Evolutionary conservation across 2,888 invertebrate species (phyloP).

Genomic region (Archips xylosteana): DNA sequence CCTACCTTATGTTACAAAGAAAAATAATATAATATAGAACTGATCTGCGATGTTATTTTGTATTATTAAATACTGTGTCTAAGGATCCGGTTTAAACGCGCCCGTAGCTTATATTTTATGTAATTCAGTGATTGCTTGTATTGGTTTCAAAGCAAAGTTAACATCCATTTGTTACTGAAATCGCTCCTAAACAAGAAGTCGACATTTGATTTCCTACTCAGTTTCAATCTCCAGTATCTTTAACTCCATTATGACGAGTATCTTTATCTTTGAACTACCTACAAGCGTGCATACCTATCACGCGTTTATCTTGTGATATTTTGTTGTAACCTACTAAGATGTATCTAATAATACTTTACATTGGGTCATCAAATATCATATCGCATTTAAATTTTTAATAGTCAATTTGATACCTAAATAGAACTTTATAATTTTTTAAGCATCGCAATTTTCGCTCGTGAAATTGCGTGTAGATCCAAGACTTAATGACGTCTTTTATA

Average conservation of each 20-base stretch:
- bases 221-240: not conserved
- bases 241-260: not conserved
- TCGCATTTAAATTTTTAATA: too few species aligned
- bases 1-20: not conserved
- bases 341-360: not conserved
- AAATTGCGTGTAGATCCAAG: too few species aligned
- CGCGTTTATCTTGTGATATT: constrained; percentile 9
- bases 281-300: not conserved
- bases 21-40: constrained; percentile 27
- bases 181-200: not conserved
- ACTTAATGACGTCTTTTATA: too few species aligned
- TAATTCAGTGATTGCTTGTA: not conserved
- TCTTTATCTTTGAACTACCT: not conserved
- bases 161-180: not conserved
- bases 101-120: not conserved
- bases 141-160: not conserved
- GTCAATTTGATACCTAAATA: too few species aligned
- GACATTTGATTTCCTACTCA: not conserved
- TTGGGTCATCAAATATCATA: too few species aligned
- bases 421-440: too few species aligned
- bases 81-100: constrained; percentile 27
- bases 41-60: constrained; percentile 38
- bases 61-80: constrained; percentile 18
- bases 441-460: too few species aligned
- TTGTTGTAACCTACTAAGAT: not conserved